These are phyloP conservation scores for Indicator indicator DNA, from an alignment of 2,113 vertebrate genomes.

Conservation along the genomic window DNA sequence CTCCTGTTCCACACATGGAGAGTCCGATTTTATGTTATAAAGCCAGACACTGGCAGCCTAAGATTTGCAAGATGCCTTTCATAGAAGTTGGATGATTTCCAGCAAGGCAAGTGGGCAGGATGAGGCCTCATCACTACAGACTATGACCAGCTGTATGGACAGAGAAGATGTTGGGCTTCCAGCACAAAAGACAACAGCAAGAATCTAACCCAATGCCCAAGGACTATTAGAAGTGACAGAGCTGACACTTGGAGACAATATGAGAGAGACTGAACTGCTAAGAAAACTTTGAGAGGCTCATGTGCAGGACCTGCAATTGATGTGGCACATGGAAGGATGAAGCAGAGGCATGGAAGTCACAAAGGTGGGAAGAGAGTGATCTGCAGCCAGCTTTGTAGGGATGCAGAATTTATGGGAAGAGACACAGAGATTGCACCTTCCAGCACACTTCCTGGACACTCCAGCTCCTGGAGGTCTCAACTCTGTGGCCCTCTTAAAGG, in stretches of 20 bases:
- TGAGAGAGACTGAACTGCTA: background rate
- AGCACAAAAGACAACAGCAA: background rate
- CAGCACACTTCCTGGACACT: too few species aligned
- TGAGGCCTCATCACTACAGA: background rate
- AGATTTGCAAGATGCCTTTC: background rate
- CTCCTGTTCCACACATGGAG: background rate
- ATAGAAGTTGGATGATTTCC: background rate
- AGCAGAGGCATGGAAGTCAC: too few species aligned
- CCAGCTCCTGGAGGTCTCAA: too few species aligned
- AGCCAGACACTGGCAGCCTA: background rate
- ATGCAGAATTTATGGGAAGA: too few species aligned
- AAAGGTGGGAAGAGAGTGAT: too few species aligned
- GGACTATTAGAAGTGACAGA: background rate
- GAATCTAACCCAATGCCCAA: background rate
- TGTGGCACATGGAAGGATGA: accelerated
- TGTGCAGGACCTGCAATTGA: accelerated
- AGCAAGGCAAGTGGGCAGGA: background rate
- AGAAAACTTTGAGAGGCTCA: background rate
- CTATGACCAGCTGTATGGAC: background rate
- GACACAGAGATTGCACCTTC: too few species aligned
- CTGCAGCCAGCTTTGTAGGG: too few species aligned
- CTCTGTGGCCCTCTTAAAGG: too few species aligned
- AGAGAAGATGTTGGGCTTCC: background rate
- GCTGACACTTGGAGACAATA: background rate
- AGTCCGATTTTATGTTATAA: background rate